A percentile compares a stretch with the other conserved stretches of the same genome.
These are phyloP conservation scores for Melieria picta DNA, from an alignment of 2,888 invertebrate species.

Conservation along the genomic window DNA sequence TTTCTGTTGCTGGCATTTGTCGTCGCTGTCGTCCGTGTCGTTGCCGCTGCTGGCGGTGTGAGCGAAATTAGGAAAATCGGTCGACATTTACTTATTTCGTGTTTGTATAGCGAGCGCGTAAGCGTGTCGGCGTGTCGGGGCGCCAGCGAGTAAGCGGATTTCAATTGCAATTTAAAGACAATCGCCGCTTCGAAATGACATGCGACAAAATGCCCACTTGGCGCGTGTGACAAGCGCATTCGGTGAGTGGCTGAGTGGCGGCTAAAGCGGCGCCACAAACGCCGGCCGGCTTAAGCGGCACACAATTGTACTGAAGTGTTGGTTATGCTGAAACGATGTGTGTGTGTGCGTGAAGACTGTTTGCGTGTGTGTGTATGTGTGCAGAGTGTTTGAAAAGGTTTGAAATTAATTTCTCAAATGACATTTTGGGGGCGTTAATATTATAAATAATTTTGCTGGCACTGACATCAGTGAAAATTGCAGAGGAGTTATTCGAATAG, in stretches of 20 bases:
- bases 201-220: not conserved
- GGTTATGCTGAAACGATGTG: too few species aligned
- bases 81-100: not conserved
- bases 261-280: not conserved
- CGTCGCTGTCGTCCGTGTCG: too few species aligned
- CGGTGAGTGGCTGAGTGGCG: not conserved
- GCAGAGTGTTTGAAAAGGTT: too few species aligned
- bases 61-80: constrained; percentile 5
- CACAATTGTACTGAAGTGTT: not conserved
- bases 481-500: too few species aligned
- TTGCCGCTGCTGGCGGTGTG: not conserved
- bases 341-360: too few species aligned
- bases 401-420: too few species aligned
- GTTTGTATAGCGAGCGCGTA: too few species aligned
- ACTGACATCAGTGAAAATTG: too few species aligned
- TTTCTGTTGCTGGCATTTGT: not conserved
- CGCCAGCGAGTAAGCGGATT: constrained; percentile 11
- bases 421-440: too few species aligned
- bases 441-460: too few species aligned
- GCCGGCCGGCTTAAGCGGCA: not conserved
- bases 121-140: too few species aligned
- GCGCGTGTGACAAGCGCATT: not conserved
- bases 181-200: constrained; percentile 17
- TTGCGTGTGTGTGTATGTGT: too few species aligned
- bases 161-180: constrained; percentile 42